These are phyloP conservation scores for Tuta absoluta DNA, from an alignment of 2,888 invertebrate genomes.

Conservation along the genomic window DNA sequence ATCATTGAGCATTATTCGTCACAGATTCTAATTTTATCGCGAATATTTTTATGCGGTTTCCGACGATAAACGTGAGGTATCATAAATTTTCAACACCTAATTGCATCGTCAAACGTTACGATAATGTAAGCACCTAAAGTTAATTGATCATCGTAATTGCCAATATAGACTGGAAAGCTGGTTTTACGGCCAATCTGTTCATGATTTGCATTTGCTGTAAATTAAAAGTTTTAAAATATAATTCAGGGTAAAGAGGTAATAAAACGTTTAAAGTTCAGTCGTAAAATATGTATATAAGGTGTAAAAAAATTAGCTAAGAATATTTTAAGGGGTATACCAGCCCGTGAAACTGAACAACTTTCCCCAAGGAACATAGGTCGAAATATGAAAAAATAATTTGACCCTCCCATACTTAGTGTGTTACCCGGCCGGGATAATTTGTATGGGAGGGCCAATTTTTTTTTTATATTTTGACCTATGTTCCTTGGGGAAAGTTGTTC, in stretches of 20 bases:
- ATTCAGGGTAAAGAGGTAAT: neutral
- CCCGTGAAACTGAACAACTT: too few species aligned
- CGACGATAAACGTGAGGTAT: neutral
- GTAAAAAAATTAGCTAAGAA: too few species aligned
- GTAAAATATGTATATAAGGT: neutral
- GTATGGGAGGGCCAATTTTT: too few species aligned
- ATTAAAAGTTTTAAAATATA: neutral
- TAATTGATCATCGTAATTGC: conserved; percentile 4
- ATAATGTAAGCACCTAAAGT: neutral
- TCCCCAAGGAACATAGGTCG: too few species aligned
- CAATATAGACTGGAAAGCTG: conserved; percentile 20
- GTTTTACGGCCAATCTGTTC: conserved; percentile 25
- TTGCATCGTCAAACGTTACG: neutral
- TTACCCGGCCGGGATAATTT: too few species aligned
- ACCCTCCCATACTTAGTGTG: too few species aligned
- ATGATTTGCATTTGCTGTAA: conserved; percentile 27
- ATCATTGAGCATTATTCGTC: conserved; percentile 8
- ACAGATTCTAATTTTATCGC: conserved; percentile 13
- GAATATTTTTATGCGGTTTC: conserved; percentile 16
- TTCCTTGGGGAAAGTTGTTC: too few species aligned
- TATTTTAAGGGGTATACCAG: too few species aligned
- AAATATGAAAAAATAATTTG: too few species aligned
- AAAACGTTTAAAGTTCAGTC: neutral
- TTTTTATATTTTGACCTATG: too few species aligned
- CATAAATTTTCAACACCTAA: neutral